phyloP scores from a whole-genome alignment of 2,888 invertebrate species.

The Drosophila borealis region DNA sequence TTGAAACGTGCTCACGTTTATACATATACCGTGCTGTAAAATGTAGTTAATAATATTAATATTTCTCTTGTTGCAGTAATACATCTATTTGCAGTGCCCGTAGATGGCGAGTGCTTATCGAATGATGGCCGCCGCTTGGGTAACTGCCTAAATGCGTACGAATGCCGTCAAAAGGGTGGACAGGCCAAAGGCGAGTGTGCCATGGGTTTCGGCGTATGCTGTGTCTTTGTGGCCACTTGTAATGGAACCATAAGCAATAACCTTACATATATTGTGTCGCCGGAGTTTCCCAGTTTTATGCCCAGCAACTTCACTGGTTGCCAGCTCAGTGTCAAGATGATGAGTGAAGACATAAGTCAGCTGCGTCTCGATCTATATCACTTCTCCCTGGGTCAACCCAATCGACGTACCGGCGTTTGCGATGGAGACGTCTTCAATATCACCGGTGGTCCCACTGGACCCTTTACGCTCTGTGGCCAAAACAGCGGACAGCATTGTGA shows the following conservation, averaged over 20 bases:
- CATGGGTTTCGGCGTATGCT: conserved; percentile 93
- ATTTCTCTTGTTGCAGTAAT: conserved; percentile 86
- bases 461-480: conserved; percentile 90
- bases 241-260: conserved; percentile 90
- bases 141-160: conserved; percentile 93
- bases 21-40: background rate
- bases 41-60: background rate
- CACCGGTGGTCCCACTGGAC: conserved; percentile 86
- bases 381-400: conserved; percentile 93
- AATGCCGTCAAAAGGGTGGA: conserved; percentile 91
- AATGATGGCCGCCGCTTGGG: conserved; percentile 90
- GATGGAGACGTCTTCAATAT: conserved; percentile 90
- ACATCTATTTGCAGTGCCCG: conserved; percentile 93
- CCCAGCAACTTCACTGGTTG: conserved; percentile 88
- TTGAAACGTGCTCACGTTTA: too few relatives aligned
- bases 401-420: conserved; percentile 91
- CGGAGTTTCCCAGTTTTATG: conserved; percentile 92
- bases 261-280: conserved; percentile 93
- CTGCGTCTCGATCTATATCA: conserved; percentile 93
- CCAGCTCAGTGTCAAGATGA: conserved; percentile 90
- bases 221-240: conserved; percentile 92
- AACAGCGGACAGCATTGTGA: conserved; percentile 94
- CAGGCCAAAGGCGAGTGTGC: conserved; percentile 91
- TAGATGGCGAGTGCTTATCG: conserved; percentile 92
- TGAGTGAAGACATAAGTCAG: conserved; percentile 92